phyloP scores from a whole-genome alignment of 2,888 invertebrate genomes.

The Charanyca ferruginea region DNA sequence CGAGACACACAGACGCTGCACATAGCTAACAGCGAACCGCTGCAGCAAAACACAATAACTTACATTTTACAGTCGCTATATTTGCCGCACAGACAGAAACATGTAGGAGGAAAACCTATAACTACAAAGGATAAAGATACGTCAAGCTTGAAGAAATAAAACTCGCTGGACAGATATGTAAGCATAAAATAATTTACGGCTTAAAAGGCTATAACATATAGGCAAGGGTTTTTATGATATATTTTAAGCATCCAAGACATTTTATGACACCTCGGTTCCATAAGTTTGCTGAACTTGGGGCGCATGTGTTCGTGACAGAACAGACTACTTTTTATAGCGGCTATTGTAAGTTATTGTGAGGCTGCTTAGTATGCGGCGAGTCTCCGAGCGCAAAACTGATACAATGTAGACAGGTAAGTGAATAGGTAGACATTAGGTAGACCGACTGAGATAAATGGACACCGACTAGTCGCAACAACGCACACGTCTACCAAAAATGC shows the following conservation, averaged over 20 bases:
- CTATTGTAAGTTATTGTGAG: slow-evolving; percentile 79
- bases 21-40: slow-evolving; percentile 53
- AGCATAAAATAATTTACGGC: slow-evolving; percentile 68
- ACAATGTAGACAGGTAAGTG: slow-evolving; percentile 79
- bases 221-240: slow-evolving; percentile 65
- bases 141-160: slow-evolving; percentile 64
- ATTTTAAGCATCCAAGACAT: slow-evolving; percentile 63
- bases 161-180: slow-evolving; percentile 61
- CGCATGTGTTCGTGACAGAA: slow-evolving; percentile 69
- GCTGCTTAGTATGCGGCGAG: slow-evolving; percentile 81
- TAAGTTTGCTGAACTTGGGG: slow-evolving; percentile 65
- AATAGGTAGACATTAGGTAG: slow-evolving; percentile 66
- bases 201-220: slow-evolving; percentile 63
- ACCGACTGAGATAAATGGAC: slow-evolving; percentile 74
- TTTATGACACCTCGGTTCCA: slow-evolving; percentile 59
- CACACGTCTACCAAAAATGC: slow-evolving; percentile 64
- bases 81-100: slow-evolving; percentile 49
- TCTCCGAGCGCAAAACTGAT: slow-evolving; percentile 72
- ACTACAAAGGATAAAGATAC: slow-evolving; percentile 62
- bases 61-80: slow-evolving; percentile 52
- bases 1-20: slow-evolving; percentile 73
- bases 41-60: slow-evolving; percentile 47
- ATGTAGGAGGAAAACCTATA: slow-evolving; percentile 54
- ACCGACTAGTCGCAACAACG: slow-evolving; percentile 66
- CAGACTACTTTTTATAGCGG: slow-evolving; percentile 78